Base-by-base conservation (phyloP, 2,113 vertebrate genomes). In the Mionectes macconnelli region DNA sequence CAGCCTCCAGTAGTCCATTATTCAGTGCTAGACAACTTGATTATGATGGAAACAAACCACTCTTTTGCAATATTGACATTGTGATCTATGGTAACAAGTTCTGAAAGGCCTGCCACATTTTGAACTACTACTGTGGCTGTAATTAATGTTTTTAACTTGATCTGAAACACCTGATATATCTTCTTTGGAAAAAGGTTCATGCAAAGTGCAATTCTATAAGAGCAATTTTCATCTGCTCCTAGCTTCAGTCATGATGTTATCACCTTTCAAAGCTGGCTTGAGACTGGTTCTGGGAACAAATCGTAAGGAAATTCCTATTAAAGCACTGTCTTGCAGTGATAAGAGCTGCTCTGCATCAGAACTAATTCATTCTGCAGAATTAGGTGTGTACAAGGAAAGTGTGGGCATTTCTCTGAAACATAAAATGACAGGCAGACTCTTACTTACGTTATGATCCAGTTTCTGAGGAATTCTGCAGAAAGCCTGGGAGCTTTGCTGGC, bases 1-100 rank as follows among this genome's bases (percentile, higher is more conserved):
- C 80, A 81, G 85, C 57, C 92, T 96, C 88, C 88, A 72, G 57
- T 75, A 87, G 73, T 70, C 84, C 73, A 93, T 96, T 96, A 95
- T 94, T 89, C 96, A 96, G 96, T 72, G 96, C 91, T 68, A 93
- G 90, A 92, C 90, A 94, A 59, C 70, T 56, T 64, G 87, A 93
- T 93, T 87, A 79, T 89, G 83, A 80, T 78, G 59, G 91, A 74
- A 93, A 94, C 78, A 93, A 92, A 87, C 60, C 63, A 80, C 76
- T 63, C 68, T 89, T 93, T 60, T 95, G 88, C 90, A 94, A 95
- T 90, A 85, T 42, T 94, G 83, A 95, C 92, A 85, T 25, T 74
- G 74, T 55, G 72, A 64, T 75, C 84, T 82, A 73, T 3, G 2
- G 60, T 30, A 94, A 90, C 72, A 91, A 70, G 69, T 80, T 89